Conservation (phyloP, 2,113 vertebrate genomes). For the Pleuronectes platessa region DNA sequence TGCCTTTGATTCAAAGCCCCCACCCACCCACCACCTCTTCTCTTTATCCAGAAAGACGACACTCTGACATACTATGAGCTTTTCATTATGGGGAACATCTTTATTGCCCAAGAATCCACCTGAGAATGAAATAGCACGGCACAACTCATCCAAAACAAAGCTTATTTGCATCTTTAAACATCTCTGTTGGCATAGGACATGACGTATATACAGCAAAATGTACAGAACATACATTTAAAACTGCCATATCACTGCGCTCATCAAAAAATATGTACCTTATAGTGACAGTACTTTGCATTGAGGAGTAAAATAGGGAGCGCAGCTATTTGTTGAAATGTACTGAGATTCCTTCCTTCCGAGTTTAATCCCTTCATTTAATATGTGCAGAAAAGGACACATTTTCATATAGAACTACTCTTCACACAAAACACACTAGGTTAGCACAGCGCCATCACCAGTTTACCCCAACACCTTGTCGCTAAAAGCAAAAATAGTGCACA, state of each 20-base stretch:
- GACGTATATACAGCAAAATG: conserved; percentile 89
- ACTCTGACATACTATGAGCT: conserved; percentile 43
- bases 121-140: conserved; percentile 94
- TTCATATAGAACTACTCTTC: conserved; percentile 60
- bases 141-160: conserved; percentile 91
- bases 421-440: conserved; percentile 67
- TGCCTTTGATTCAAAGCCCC: conserved; percentile 38
- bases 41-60: conserved; percentile 51
- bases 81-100: conserved; percentile 92
- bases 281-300: conserved; percentile 85
- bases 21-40: conserved; percentile 6
- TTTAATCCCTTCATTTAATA: conserved; percentile 60
- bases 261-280: conserved; percentile 90
- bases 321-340: conserved; percentile 78
- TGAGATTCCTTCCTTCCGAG: conserved; percentile 25
- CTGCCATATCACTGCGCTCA: conserved; percentile 88
- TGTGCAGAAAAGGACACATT: conserved; percentile 43
- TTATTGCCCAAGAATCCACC: conserved; percentile 99
- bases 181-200: conserved; percentile 93
- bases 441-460: conserved; percentile 62
- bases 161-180: conserved; percentile 90
- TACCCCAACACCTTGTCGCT: conserved; percentile 60
- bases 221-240: conserved; percentile 89
- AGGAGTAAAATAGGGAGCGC: conserved; percentile 78
- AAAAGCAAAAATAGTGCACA: conserved; percentile 74